A percentile compares a stretch with the other conserved stretches of the same genome.
Conservation (phyloP, 2,113 vertebrate species). For the Cynoglossus semilaevis region DNA sequence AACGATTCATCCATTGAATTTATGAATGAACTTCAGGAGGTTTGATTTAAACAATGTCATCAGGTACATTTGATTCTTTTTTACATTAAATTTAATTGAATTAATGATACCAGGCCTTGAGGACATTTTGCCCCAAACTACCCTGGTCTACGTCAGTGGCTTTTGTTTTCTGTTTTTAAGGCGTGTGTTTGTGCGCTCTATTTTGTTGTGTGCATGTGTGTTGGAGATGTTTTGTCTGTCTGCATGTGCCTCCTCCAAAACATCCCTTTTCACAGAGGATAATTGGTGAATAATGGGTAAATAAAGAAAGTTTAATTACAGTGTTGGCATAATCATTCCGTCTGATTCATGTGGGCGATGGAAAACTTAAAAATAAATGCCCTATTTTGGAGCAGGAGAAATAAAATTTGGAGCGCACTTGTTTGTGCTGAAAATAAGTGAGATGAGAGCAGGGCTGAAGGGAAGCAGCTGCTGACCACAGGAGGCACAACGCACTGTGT, state of each 20-base stretch:
- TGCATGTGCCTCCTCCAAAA: slow-evolving; percentile 9
- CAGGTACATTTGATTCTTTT: no score
- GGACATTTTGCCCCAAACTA: neutral
- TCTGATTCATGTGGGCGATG: slow-evolving; percentile 26
- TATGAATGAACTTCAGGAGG: no score
- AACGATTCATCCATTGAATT: no score
- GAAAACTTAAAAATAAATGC: slow-evolving; percentile 14
- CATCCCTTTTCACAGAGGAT: slow-evolving; percentile 11
- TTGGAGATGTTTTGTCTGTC: slow-evolving; percentile 4
- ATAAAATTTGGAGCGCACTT: slow-evolving; percentile 5
- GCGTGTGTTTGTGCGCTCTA: neutral
- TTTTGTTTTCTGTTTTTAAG: slow-evolving; percentile 2
- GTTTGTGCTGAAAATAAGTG: slow-evolving; percentile 21
- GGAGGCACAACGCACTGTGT: slow-evolving; percentile 1
- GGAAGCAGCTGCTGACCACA: slow-evolving; percentile 8
- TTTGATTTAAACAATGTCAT: no score
- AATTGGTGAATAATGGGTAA: slow-evolving; percentile 1
- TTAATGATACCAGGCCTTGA: no score
- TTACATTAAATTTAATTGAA: no score
- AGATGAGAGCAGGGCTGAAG: slow-evolving; percentile 10
- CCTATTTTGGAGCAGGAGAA: slow-evolving; percentile 8
- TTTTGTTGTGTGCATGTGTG: neutral
- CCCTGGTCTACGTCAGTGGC: neutral
- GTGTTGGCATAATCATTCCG: slow-evolving; percentile 8
- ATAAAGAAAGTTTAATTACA: slow-evolving; percentile 30